Base-by-base conservation (phyloP, 2,888 invertebrate species). In the Nemoura dubitans region DNA sequence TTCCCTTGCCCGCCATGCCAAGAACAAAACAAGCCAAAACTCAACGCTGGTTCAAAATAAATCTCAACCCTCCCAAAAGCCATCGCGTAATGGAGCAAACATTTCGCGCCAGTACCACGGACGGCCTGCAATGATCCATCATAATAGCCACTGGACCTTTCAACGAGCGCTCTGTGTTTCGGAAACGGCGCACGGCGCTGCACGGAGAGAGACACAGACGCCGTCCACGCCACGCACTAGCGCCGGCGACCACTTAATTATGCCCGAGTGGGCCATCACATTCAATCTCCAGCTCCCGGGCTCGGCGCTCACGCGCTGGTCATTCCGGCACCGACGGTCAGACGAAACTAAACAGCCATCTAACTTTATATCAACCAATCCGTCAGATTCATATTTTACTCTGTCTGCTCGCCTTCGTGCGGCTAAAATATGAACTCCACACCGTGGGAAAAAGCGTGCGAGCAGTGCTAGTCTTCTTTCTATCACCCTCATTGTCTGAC, bases 391-490 rank as follows among this genome's bases (percentile, higher is more conserved):
- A 59, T 59, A 81, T 81, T 81, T 81, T 81, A 81, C 21, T 6
- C 3, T 28, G 81, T 81, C 27, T 29, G 25, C 81, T 81, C 30
- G 81, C 81, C 29, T 27, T 30, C 81, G 10, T 3, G 28, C 59
- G 36, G 59, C 59, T 59, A 21, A 59, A 59, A 59, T 59, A 59
- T 59, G 59, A 59, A 59, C 59, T 59, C 16, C 59, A 21, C 5
- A 81, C 27, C 81, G 81, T 81, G 81, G 81, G 81, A 81, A 81
- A 81, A 81, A 81, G 80, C 59, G 59, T 21, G 14, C 36, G 36
- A 36, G n/a, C n/a, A n/a, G n/a, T n/a, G n/a, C n/a, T n/a, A n/a
- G 5, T 36, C 36, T 10, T 36, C 59, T 59, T 30, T 81, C 30
- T 30, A 81, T 30, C 81, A 42, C 10, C 26, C n/a, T 36, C 83